Evolutionary conservation across 1,140 invertebrate genomes (phyloP), one percentile per base, ranked within the genome.

Genomic region (Phortica variegata): DNA sequence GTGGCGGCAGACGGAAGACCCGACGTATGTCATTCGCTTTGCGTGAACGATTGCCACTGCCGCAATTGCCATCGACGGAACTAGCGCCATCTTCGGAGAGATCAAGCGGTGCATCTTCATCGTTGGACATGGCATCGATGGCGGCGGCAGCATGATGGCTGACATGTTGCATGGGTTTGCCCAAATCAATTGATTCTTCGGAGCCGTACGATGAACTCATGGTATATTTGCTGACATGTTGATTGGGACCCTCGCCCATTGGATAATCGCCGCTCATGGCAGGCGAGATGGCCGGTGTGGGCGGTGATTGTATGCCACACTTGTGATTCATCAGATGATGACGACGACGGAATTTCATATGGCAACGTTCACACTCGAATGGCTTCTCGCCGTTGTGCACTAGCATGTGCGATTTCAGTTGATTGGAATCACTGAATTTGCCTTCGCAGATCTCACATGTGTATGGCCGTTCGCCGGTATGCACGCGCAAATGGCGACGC

Each of bases 381-480:
- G 91, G 91, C 54, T 93, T 93, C 75, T 93, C 89, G 8, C 90
- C 90, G 51, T 90, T 90, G 77, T 95, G 93, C 31, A 93, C 90
- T 18, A 95, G 77, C 61, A 86, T 83, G 63, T 96, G 93, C 0
- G 92, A 90, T 71, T 95, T 95, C n/a, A 95, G 78, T 63, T 95
- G 93, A 72, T 95, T 95, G 2, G 89, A 92, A 68, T 95, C 93
- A 38, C 92, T 95, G 79, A 98, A 99, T 51, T 87, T 85, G 6
- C 90, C 85, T 2, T 87, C 82, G 75, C 95, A 98, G 15, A 91
- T 79, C 36, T 94, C 86, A 76, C 95, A 98, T 9, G 86, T 85
- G 75, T 97, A 97, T 0, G 95, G 95, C 15, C 90, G 84, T 75
- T 98, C 95, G 0, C 95, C 93, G 0, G 95, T 98, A 74, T 98